These are phyloP conservation scores for Takifugu bimaculatus DNA, from an alignment of 2,113 vertebrate genomes.

Conservation along the genomic window DNA sequence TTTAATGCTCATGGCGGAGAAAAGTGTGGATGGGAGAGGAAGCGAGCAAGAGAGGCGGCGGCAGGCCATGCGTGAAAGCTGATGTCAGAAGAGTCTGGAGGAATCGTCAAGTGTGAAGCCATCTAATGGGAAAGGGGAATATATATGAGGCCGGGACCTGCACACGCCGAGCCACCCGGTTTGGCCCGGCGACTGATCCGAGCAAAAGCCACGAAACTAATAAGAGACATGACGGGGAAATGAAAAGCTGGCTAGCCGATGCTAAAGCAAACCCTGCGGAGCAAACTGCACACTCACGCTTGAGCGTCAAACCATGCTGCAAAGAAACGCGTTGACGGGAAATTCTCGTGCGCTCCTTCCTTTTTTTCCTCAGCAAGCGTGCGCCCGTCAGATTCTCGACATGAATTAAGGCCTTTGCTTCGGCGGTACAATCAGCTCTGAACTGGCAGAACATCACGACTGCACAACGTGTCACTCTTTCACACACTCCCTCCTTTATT, in stretches of 20 bases:
- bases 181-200: conserved; percentile 57
- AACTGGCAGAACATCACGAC: conserved; percentile 64
- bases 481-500: conserved; percentile 27
- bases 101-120: conserved; percentile 67
- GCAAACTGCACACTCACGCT: conserved; percentile 24
- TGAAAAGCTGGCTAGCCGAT: conserved; percentile 4
- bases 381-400: conserved; percentile 45
- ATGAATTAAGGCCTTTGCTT: conserved; percentile 58
- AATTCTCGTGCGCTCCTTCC: conserved; percentile 4
- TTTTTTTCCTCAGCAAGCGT: conserved; percentile 25
- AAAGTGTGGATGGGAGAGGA: conserved; percentile 24
- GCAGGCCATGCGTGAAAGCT: conserved; percentile 76
- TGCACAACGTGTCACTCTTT: conserved; percentile 39
- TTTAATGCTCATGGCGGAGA: conserved; percentile 65
- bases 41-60: conserved; percentile 30
- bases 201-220: conserved; percentile 58
- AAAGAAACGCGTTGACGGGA: conserved; percentile 7
- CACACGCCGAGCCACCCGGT: conserved; percentile 41
- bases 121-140: conserved; percentile 73
- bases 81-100: conserved; percentile 69
- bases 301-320: conserved; percentile 21
- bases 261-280: conserved; percentile 12
- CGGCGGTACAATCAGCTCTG: conserved; percentile 49
- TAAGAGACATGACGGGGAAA: conserved; percentile 30
- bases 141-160: conserved; percentile 57